Conservation (phyloP, 2,797 vertebrate species). For the Podarcis lilfordi region DNA sequence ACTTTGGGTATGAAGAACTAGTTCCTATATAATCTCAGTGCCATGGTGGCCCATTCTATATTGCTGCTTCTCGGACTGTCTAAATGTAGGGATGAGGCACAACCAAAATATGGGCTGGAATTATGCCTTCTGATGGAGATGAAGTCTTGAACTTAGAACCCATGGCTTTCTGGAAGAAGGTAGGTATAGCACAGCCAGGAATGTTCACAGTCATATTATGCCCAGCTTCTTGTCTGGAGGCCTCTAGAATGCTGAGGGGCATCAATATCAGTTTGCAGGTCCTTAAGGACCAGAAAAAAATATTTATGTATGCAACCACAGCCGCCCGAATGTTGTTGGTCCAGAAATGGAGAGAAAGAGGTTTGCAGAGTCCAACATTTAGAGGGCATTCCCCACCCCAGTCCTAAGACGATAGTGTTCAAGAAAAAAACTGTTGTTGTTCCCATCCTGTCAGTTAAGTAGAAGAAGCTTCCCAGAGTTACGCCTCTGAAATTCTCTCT, state of each 20-base stretch:
- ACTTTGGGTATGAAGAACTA: too few relatives aligned
- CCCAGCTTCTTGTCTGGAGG: not conserved
- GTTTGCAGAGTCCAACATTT: not conserved
- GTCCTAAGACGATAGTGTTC: not conserved
- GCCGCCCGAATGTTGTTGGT: too few relatives aligned
- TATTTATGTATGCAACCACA: too few relatives aligned
- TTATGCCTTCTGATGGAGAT: not conserved
- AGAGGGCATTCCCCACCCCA: not conserved
- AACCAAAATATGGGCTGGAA: too few relatives aligned
- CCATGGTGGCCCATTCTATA: too few relatives aligned
- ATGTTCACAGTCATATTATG: not conserved
- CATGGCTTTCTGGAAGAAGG: not conserved
- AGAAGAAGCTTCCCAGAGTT: conserved; percentile 12
- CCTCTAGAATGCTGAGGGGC: not conserved
- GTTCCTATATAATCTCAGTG: too few relatives aligned
- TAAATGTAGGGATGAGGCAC: too few relatives aligned
- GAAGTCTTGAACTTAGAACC: not conserved
- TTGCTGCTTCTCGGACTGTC: too few relatives aligned
- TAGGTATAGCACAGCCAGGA: not conserved
- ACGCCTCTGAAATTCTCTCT: conserved; percentile 46
- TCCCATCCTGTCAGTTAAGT: conserved; percentile 28
- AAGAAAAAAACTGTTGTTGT: conserved; percentile 41
- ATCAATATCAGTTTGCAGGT: too few relatives aligned
- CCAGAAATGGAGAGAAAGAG: not conserved
- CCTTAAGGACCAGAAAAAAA: not conserved